phyloP scores from a whole-genome alignment of 2,888 invertebrate species.

The Pseudanteris insignis region DNA sequence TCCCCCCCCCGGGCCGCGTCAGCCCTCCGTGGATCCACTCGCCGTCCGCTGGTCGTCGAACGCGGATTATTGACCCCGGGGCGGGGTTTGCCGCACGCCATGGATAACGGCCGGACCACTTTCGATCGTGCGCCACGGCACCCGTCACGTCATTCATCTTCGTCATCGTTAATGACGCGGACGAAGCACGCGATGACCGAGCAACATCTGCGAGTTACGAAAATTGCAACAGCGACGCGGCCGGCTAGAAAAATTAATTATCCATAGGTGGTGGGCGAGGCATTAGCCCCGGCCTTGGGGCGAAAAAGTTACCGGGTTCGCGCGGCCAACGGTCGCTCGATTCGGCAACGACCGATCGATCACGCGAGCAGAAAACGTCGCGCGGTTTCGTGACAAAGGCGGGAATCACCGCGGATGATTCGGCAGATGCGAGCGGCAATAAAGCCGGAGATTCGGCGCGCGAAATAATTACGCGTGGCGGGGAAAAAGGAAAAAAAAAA shows the following conservation, averaged over 20 bases:
- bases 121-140: no score
- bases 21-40: slow-evolving; percentile 8
- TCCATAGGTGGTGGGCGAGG: slow-evolving; percentile 47
- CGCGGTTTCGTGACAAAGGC: slow-evolving; percentile 20
- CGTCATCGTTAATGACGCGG: slow-evolving; percentile 19
- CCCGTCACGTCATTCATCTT: no score
- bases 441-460: slow-evolving; percentile 9
- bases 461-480: slow-evolving; percentile 21
- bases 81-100: background rate
- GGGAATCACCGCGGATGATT: slow-evolving; percentile 5
- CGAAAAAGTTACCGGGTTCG: no score
- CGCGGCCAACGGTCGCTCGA: background rate
- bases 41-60: background rate
- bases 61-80: background rate
- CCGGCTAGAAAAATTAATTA: slow-evolving; percentile 52
- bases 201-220: slow-evolving; percentile 36
- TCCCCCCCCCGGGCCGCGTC: background rate
- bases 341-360: background rate
- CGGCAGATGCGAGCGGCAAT: slow-evolving; percentile 38
- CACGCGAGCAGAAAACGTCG: no score
- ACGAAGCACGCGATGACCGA: slow-evolving; percentile 13
- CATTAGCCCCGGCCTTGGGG: no score
- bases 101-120: no score
- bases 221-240: no score
- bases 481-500: no score